These are phyloP conservation scores for Numenius arquata DNA, from an alignment of 2,113 vertebrate species.

Conservation along the genomic window DNA sequence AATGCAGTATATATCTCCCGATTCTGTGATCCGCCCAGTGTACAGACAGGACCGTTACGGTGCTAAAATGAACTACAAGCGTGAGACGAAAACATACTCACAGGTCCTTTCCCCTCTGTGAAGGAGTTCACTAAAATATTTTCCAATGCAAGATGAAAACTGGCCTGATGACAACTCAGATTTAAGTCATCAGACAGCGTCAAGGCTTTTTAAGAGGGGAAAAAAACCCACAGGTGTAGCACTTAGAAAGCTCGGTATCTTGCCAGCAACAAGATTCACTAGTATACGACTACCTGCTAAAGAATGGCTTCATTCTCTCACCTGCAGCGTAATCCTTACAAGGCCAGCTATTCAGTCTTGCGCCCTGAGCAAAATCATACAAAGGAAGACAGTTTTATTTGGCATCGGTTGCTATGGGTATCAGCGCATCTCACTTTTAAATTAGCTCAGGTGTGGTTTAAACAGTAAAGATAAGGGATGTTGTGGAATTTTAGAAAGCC, in stretches of 20 bases:
- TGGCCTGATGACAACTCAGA: not conserved
- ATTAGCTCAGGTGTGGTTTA: not conserved
- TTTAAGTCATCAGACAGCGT: not conserved
- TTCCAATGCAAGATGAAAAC: not conserved
- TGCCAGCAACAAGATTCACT: not conserved
- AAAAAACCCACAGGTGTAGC: not conserved
- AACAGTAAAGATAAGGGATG: not conserved
- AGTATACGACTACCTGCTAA: not conserved
- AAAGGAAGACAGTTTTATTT: not conserved
- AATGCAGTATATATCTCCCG: accelerated
- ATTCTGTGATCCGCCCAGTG: not conserved
- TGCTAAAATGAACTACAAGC: not conserved
- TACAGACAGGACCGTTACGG: not conserved
- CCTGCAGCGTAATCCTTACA: not conserved
- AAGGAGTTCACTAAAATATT: not conserved
- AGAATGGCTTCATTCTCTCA: not conserved
- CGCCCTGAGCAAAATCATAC: not conserved
- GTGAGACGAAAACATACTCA: not conserved
- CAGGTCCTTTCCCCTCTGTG: not conserved
- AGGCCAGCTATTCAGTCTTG: not conserved
- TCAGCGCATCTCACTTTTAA: not conserved
- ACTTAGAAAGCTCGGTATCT: not conserved
- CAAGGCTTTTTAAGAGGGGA: not conserved
- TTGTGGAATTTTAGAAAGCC: not conserved
- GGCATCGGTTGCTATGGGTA: not conserved